phyloP scores from a whole-genome alignment of 37 sponge, comb jelly and placozoan genomes.

The Haliclona indistincta region DNA sequence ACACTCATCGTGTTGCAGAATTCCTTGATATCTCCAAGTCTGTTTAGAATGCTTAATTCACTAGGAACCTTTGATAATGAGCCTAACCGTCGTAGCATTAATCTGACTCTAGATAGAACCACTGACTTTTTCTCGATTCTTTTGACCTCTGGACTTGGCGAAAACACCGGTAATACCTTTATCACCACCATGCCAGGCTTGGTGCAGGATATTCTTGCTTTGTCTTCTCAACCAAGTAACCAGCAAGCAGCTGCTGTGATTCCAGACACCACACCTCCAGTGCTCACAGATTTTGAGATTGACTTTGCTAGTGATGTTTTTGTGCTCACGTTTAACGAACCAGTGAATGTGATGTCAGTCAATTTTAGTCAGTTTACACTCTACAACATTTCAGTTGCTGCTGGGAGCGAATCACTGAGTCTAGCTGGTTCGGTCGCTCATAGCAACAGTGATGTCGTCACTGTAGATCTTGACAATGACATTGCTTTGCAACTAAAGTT shows the following conservation, averaged over 20 bases:
- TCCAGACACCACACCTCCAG: constrained; percentile 65
- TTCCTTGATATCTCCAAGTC: constrained; percentile 8
- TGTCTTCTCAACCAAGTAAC: not conserved
- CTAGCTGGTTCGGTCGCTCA: constrained; percentile 26
- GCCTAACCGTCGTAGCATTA: constrained; percentile 13
- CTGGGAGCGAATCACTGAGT: not conserved
- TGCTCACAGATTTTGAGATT: constrained; percentile 42
- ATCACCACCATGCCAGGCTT: constrained; percentile 31
- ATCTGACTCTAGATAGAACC: constrained; percentile 2
- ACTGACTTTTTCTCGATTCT: constrained; percentile 43
- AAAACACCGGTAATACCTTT: constrained; percentile 45
- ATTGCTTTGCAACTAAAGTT: constrained; percentile 69
- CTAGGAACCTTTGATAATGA: constrained; percentile 33
- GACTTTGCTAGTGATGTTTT: constrained; percentile 47
- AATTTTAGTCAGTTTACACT: constrained; percentile 52
- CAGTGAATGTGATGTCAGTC: constrained; percentile 71
- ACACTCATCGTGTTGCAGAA: constrained; percentile 54
- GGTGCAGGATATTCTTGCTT: constrained; percentile 55
- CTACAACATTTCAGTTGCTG: constrained; percentile 28
- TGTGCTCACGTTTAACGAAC: constrained; percentile 77
- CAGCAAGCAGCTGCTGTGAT: constrained; percentile 37
- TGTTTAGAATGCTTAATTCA: not conserved
- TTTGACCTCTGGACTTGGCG: constrained; percentile 37
- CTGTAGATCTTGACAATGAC: constrained; percentile 17
- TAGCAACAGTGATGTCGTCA: constrained; percentile 53